phyloP scores from a whole-genome alignment of 2,113 vertebrate species.

The Perognathus longimembris region DNA sequence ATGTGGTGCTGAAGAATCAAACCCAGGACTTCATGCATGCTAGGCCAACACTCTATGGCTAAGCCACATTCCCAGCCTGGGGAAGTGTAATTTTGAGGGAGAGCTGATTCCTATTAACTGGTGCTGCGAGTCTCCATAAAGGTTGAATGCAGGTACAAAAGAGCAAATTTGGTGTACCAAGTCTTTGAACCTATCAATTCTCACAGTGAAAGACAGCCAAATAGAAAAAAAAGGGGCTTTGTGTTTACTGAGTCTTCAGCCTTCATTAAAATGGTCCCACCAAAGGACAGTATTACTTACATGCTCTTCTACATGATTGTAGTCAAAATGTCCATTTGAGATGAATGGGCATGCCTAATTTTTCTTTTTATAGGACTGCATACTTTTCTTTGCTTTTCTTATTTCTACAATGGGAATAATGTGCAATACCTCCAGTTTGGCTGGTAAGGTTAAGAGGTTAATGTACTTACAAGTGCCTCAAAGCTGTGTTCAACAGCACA shows the following conservation, averaged over 20 bases:
- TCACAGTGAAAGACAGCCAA: fast-evolving
- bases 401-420: not conserved
- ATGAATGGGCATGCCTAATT: not conserved
- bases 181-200: not conserved
- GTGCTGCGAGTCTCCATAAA: not conserved
- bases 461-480: not conserved
- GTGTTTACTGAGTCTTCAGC: not conserved
- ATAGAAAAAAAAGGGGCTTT: not conserved
- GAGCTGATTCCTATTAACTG: not conserved
- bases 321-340: not conserved
- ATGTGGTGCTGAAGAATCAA: too few species aligned
- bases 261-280: not conserved
- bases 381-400: not conserved
- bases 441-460: not conserved
- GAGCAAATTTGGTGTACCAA: not conserved
- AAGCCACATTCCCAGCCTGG: too few species aligned
- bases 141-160: not conserved
- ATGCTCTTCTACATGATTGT: not conserved
- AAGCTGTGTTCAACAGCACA: not conserved
- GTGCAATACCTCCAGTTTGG: not conserved
- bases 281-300: not conserved
- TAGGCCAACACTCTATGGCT: too few species aligned
- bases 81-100: too few species aligned
- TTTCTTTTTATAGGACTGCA: not conserved
- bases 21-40: too few species aligned